Evolutionary conservation across 2,113 vertebrate species (phyloP), one percentile per base, ranked within the genome.

Genomic region (Prunella himalayana): DNA sequence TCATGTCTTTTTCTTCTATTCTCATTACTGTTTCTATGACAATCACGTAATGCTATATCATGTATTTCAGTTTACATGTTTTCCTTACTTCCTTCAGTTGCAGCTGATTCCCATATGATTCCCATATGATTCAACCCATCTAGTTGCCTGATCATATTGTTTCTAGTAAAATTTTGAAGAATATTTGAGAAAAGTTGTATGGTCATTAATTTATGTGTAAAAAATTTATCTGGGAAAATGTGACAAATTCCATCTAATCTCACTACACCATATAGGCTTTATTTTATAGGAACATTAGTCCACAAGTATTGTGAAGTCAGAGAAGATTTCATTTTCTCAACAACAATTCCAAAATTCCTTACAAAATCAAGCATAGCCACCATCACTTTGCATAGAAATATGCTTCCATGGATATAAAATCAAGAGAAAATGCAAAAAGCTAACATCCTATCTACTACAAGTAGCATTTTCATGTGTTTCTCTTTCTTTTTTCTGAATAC

Each of bases 311-410:
- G 20, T 7, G 11, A 68, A 87, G 11, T 10, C 39, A 83, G 23
- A 63, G 16, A 85, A 53, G 2, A 73, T 47, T 72, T 56, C 14
- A 16, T 1, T 10, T 61, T 87, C 11, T 54, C 7, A 15, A 50
- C 44, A 75, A 22, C 0, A 0, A 6, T 79, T 75, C 71, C 11
- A 47, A 71, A 87, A 76, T 75, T 60, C 37, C 1, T 1, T 64
- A 59, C 1, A 5, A 63, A 73, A 57, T 28, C 28, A 31, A 21
- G 28, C 0, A 0, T 25, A 76, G 2, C 11, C 64, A 45, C 19
- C 2, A 12, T 59, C 14, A 28, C 6, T 78, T 57, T 64, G 10
- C 7, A 1, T 13, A 49, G 41, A 80, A 54, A 7, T 35, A 28
- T 37, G 19, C 10, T 93, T 84, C 28, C 15, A 39, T 20, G 17